Percentiles rank a stretch among this genome's conserved stretches.
phyloP scores from a whole-genome alignment of 2,797 vertebrate species.

The Antrozous pallidus region DNA sequence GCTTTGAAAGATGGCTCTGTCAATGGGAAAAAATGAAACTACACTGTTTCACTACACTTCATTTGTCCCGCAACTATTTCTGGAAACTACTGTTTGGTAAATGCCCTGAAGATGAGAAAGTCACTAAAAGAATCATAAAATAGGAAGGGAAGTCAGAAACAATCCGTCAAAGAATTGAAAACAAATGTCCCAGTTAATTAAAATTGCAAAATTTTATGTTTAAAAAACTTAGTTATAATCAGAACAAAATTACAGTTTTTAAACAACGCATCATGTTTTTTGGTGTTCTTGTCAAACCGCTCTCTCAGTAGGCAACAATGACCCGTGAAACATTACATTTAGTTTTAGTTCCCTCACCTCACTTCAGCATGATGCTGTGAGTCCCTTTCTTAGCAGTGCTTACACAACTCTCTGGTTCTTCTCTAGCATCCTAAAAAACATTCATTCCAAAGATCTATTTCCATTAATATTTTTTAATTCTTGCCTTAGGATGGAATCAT shows the following conservation, averaged over 20 bases:
- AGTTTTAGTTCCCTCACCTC: not conserved
- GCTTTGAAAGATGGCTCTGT: not conserved
- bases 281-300: not conserved
- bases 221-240: slow-evolving; percentile 2
- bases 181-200: not conserved
- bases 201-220: not conserved
- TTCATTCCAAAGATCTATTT: not conserved
- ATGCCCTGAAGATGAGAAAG: not conserved
- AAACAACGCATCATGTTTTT: not conserved
- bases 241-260: not conserved
- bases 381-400: not conserved
- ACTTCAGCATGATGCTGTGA: not conserved
- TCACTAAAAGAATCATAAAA: not conserved
- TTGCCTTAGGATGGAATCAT: not conserved
- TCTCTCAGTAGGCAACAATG: not conserved
- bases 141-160: not conserved
- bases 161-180: not conserved
- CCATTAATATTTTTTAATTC: not conserved
- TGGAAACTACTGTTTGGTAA: not conserved
- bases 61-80: not conserved
- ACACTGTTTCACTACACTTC: not conserved
- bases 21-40: not conserved
- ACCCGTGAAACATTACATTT: not conserved
- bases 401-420: not conserved
- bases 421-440: not conserved